A percentile compares a stretch with the other conserved stretches of the same genome.
Conservation (phyloP, 1,140 invertebrate genomes). For the Coboldia fuscipes region DNA sequence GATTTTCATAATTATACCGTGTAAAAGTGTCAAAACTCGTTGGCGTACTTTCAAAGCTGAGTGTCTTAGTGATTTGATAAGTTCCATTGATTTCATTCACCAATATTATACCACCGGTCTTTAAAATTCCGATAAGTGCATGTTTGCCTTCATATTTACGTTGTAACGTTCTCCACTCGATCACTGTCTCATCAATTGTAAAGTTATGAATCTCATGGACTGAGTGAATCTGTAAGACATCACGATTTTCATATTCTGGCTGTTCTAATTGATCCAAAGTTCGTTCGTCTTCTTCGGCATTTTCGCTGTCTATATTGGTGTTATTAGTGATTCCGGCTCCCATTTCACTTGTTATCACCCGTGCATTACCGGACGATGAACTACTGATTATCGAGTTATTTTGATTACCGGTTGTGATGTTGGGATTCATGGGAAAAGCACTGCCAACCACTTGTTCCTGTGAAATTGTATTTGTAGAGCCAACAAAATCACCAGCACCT, state of each 20-base stretch:
- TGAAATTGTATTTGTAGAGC: neutral
- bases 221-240: conserved; percentile 11
- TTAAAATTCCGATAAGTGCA: conserved; percentile 8
- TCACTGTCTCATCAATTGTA: conserved; percentile 8
- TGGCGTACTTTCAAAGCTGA: conserved; percentile 2
- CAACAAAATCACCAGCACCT: neutral
- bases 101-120: conserved; percentile 4
- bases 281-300: conserved; percentile 5
- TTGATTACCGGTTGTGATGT: conserved; percentile 1
- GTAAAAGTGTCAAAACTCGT: conserved; percentile 7
- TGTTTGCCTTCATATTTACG: conserved; percentile 9
- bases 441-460: neutral
- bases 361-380: neutral
- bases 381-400: conserved; percentile 2
- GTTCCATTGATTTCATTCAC: conserved; percentile 1
- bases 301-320: conserved; percentile 10
- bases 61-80: conserved; percentile 4
- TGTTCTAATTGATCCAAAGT: conserved; percentile 1
- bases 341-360: neutral
- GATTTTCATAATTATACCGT: conserved; percentile 9
- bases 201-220: conserved; percentile 12
- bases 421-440: neutral
- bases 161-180: conserved; percentile 10
- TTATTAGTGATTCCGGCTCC: neutral
- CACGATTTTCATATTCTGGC: conserved; percentile 11